Evolutionary conservation across 2,888 invertebrate genomes (phyloP).

Genomic region (Xestoiulus laeticollis): DNA sequence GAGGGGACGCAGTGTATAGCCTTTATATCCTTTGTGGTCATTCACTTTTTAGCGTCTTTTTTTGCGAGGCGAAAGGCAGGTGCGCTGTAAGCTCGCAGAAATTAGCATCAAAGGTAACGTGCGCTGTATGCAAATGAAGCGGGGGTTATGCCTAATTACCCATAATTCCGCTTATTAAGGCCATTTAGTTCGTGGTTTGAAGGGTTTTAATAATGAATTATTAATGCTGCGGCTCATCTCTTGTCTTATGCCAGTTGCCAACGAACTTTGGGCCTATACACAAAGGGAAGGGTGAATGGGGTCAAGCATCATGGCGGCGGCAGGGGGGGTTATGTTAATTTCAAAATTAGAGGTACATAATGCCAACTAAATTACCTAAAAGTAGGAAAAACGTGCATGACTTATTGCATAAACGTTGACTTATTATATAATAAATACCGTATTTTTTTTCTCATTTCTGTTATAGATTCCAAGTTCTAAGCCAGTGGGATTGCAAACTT

Average conservation of each 20-base stretch:
- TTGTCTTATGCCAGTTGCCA: constrained; percentile 31
- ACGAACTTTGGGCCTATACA: not conserved
- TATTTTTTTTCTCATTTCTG: too few species aligned
- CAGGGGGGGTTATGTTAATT: not conserved
- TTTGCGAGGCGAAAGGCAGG: constrained; percentile 12
- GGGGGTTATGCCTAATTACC: constrained; percentile 39
- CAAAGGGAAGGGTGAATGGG: not conserved
- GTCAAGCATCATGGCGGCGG: not conserved
- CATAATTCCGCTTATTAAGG: constrained; percentile 38
- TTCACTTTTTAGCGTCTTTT: constrained; percentile 35
- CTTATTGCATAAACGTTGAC: too few species aligned
- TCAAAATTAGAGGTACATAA: not conserved
- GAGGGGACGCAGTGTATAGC: constrained; percentile 10
- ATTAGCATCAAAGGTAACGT: constrained; percentile 24
- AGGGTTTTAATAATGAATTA: constrained; percentile 43
- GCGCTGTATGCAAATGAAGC: constrained; percentile 36
- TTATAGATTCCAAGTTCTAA: too few species aligned
- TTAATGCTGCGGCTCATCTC: constrained; percentile 24
- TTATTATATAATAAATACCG: too few species aligned
- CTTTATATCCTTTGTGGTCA: constrained; percentile 35
- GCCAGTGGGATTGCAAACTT: too few species aligned
- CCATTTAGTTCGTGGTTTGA: constrained; percentile 39
- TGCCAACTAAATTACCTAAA: too few species aligned
- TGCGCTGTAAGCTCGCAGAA: constrained; percentile 23
- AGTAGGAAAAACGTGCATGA: too few species aligned